Conservation (phyloP, 2,113 vertebrate species). For the Rana temporaria region DNA sequence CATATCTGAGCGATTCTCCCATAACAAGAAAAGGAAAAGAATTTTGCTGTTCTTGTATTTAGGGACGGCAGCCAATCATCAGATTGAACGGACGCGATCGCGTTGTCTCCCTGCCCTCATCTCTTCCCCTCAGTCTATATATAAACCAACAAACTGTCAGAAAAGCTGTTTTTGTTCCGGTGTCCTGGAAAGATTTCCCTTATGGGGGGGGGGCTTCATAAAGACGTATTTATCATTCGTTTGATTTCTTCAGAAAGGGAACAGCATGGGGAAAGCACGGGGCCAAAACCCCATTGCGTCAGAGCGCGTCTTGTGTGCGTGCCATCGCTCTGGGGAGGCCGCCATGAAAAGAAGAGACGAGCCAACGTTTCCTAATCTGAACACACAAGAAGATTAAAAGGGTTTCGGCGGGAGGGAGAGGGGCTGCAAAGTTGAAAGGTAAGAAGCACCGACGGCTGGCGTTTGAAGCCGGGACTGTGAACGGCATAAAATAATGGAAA, state of each 20-base stretch:
- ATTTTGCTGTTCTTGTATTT: no score
- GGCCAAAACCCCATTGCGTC: background rate
- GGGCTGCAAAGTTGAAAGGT: slow-evolving; percentile 18
- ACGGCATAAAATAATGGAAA: background rate
- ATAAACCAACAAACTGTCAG: slow-evolving; percentile 3
- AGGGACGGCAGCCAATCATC: no score
- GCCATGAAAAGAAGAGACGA: slow-evolving; percentile 2
- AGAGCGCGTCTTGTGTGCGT: background rate
- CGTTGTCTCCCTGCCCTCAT: no score
- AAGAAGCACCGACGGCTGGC: slow-evolving; percentile 7
- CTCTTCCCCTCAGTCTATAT: background rate
- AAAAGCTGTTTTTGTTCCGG: background rate
- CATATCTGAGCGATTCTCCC: no score
- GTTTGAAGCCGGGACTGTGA: slow-evolving; percentile 25
- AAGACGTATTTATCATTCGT: slow-evolving; percentile 38
- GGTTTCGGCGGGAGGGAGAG: background rate
- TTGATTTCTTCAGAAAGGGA: slow-evolving; percentile 24
- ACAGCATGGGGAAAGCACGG: slow-evolving; percentile 3
- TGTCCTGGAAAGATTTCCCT: background rate
- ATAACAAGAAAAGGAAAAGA: no score
- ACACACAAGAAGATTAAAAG: slow-evolving; percentile 44
- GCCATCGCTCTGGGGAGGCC: background rate
- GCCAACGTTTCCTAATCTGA: slow-evolving; percentile 18
- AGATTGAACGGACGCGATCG: no score
- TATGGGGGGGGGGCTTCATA: slow-evolving; percentile 20